Conservation (phyloP, 2,888 invertebrate species). For the Coecobrya sp. region DNA sequence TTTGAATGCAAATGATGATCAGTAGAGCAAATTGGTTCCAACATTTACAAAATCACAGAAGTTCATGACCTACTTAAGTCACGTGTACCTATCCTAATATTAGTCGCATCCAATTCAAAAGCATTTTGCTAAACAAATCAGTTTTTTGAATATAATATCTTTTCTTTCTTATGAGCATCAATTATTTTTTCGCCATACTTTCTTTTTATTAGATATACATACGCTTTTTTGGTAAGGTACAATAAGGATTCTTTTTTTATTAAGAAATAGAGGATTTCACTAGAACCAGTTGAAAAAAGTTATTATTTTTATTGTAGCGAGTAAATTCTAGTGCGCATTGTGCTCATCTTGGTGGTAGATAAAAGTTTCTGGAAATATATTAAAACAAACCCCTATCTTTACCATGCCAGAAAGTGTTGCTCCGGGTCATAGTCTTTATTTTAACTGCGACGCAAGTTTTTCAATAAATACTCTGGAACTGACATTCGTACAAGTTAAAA, state of each 20-base stretch:
- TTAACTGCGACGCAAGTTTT: conserved; percentile 16
- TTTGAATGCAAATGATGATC: neutral
- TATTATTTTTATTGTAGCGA: too few species aligned
- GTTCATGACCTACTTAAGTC: neutral
- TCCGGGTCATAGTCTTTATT: conserved; percentile 8
- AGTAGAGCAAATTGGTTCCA: neutral
- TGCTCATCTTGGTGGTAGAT: too few species aligned
- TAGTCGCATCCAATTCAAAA: neutral
- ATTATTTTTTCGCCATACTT: too few species aligned
- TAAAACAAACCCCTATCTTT: neutral
- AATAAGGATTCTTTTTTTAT: too few species aligned
- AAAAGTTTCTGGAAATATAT: too few species aligned
- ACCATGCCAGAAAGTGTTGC: neutral
- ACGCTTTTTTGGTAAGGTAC: too few species aligned
- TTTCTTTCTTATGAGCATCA: too few species aligned
- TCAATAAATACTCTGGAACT: conserved; percentile 58
- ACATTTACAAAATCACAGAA: neutral
- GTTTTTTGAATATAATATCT: too few species aligned
- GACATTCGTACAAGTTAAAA: conserved; percentile 9
- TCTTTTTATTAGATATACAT: too few species aligned
- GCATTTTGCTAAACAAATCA: neutral
- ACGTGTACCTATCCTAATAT: neutral
- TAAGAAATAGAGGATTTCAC: too few species aligned
- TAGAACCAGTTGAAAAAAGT: too few species aligned
- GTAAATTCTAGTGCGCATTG: too few species aligned